Percentiles rank a stretch among this genome's conserved stretches.
phyloP scores from a whole-genome alignment of 2,797 vertebrate species.

The Tragopan temminckii region DNA sequence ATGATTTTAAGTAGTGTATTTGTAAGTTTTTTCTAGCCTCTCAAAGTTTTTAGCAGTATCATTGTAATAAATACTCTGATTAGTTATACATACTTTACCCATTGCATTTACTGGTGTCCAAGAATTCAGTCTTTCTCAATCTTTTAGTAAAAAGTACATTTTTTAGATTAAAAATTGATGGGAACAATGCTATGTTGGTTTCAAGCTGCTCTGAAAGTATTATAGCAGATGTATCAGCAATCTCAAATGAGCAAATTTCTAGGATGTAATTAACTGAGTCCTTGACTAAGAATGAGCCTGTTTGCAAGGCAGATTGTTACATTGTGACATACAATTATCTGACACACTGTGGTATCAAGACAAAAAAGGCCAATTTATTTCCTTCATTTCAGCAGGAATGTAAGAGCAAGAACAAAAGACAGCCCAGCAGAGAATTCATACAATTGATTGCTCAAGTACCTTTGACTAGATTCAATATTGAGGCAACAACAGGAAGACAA shows the following conservation, averaged over 20 bases:
- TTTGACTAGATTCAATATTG: not conserved
- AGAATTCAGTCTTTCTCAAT: constrained; percentile 25
- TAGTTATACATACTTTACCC: not conserved
- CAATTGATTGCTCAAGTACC: not conserved
- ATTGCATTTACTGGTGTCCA: not conserved
- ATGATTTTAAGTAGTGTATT: not conserved
- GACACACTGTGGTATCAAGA: not conserved
- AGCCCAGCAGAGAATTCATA: not conserved
- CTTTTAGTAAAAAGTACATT: constrained; percentile 16
- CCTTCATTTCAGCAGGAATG: not conserved
- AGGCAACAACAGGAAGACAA: not conserved
- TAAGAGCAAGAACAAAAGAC: not conserved
- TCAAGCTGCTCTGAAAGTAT: constrained; percentile 12
- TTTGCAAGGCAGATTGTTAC: not conserved
- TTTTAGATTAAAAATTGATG: constrained; percentile 17
- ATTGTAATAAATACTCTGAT: not conserved
- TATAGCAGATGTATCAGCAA: not conserved
- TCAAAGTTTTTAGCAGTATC: not conserved
- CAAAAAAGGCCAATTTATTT: not conserved
- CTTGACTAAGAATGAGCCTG: not conserved
- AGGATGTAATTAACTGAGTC: not conserved
- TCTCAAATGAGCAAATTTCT: not conserved
- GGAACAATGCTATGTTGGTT: not conserved
- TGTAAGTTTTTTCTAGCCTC: not conserved
- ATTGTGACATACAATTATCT: not conserved